Evolutionary conservation across 2,888 invertebrate genomes (phyloP).

Genomic region (Watsonalla binaria): DNA sequence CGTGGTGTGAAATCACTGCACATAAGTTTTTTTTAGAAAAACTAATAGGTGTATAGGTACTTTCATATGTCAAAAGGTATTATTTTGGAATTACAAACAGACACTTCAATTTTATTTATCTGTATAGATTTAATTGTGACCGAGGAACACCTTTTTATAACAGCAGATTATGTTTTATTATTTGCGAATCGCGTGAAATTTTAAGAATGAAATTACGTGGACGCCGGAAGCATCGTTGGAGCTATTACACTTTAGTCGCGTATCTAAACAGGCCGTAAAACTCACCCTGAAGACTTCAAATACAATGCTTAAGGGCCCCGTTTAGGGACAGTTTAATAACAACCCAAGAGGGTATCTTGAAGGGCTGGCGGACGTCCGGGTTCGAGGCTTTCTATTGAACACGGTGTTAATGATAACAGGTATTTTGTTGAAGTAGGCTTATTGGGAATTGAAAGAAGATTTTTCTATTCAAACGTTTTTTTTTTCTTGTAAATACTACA

Average conservation of each 20-base stretch:
- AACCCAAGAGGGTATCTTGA: not conserved
- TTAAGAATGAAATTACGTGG: not conserved
- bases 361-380: not conserved
- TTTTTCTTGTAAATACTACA: no score
- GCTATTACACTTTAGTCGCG: not conserved
- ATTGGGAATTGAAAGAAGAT: not conserved
- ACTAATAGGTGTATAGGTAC: no score
- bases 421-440: not conserved
- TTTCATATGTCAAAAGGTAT: no score
- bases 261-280: constrained; percentile 2
- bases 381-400: not conserved
- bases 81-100: no score
- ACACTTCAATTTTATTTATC: no score
- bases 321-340: constrained; percentile 1
- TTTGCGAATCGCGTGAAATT: not conserved
- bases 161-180: constrained; percentile 1
- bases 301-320: not conserved
- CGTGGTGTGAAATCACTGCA: no score
- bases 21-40: no score
- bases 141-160: not conserved
- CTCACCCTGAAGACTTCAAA: not conserved
- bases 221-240: not conserved
- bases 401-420: not conserved
- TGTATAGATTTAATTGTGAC: no score
- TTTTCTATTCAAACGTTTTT: not conserved